These are phyloP conservation scores for Diogma glabrata DNA, from an alignment of 2,888 invertebrate genomes.

Conservation along the genomic window DNA sequence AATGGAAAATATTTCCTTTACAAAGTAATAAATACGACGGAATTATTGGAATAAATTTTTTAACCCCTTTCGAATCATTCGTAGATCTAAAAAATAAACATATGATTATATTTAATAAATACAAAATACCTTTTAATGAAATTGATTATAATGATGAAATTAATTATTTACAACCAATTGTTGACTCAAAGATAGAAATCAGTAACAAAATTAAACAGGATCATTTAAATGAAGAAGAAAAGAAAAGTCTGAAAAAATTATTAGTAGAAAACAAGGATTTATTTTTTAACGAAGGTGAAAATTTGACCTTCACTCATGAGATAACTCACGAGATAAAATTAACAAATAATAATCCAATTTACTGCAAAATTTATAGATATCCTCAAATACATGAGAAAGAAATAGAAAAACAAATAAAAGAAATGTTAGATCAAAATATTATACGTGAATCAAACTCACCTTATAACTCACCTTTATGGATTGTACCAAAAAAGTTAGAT, in stretches of 20 bases:
- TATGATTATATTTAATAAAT: slow-evolving; percentile 9
- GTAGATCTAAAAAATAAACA: slow-evolving; percentile 7
- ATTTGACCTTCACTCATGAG: no score
- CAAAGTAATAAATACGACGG: slow-evolving; percentile 10
- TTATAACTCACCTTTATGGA: neutral
- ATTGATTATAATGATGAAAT: neutral
- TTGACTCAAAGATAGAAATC: neutral
- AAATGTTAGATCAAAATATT: neutral
- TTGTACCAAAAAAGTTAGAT: neutral
- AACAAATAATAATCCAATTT: neutral
- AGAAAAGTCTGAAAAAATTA: neutral
- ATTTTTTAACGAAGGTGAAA: neutral
- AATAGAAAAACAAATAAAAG: neutral
- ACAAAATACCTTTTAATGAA: slow-evolving; percentile 4
- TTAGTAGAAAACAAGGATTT: neutral
- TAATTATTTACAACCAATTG: neutral
- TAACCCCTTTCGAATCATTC: slow-evolving; percentile 9
- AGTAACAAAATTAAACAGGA: neutral
- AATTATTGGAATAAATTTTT: slow-evolving; percentile 8
- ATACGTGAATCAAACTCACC: neutral
- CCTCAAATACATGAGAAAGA: neutral
- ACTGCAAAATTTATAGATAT: neutral
- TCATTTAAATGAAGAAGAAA: neutral
- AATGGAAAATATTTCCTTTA: slow-evolving; percentile 12
- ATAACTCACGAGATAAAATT: neutral